Percentiles rank a stretch among this genome's conserved stretches.
Evolutionary conservation across 2,113 vertebrate genomes (phyloP).

Genomic region (Chascanopsetta lugubris): DNA sequence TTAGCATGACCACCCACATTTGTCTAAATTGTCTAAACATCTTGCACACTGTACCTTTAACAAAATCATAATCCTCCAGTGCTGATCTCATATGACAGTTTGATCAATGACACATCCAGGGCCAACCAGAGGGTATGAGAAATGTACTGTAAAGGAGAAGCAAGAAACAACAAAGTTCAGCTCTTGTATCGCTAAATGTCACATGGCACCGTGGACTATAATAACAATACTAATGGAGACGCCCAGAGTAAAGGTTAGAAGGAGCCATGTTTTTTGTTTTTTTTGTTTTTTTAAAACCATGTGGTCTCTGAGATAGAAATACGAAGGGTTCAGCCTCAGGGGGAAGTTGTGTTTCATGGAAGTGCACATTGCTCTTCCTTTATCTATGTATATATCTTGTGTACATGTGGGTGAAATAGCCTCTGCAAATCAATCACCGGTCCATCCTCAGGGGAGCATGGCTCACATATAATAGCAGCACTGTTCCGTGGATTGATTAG

Average conservation of each 20-base stretch:
- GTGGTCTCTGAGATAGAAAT: too few relatives aligned
- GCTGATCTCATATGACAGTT: conserved; percentile 10
- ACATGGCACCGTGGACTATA: neutral
- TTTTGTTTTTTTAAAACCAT: too few relatives aligned
- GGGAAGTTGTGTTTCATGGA: too few relatives aligned
- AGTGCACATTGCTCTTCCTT: neutral
- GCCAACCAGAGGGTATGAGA: conserved; percentile 14
- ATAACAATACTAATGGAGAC: too few relatives aligned
- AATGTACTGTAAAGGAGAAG: neutral
- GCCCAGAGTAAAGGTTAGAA: too few relatives aligned
- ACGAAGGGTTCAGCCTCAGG: too few relatives aligned
- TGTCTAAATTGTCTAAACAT: too few relatives aligned
- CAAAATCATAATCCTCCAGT: conserved; percentile 6
- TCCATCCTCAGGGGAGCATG: neutral
- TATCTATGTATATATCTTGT: too few relatives aligned
- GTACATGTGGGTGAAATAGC: neutral
- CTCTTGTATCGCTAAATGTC: neutral
- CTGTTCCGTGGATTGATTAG: neutral
- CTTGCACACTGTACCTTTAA: too few relatives aligned
- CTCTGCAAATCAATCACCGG: neutral
- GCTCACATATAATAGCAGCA: neutral
- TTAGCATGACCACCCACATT: too few relatives aligned
- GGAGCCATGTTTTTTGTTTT: too few relatives aligned
- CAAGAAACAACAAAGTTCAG: too few relatives aligned
- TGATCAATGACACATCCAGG: conserved; percentile 20